These are phyloP conservation scores for Sylvia borin DNA, from an alignment of 2,797 vertebrate genomes.

Conservation along the genomic window DNA sequence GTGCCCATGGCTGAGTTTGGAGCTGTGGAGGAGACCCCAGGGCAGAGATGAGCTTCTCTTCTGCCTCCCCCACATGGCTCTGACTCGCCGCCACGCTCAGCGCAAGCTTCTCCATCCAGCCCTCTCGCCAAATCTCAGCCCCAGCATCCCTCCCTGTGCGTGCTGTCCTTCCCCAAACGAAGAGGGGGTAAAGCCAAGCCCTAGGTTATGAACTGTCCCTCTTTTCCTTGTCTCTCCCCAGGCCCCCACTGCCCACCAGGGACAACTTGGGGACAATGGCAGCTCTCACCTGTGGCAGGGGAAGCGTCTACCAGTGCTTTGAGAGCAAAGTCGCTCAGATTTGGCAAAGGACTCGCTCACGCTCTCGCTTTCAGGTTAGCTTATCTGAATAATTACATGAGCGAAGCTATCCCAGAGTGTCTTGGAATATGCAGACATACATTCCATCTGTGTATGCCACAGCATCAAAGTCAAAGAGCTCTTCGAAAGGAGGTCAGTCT, in stretches of 20 bases:
- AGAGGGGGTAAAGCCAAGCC: not conserved
- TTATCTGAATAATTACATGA: constrained; percentile 63
- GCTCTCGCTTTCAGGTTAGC: constrained; percentile 28
- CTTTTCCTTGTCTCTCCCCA: fast-evolving
- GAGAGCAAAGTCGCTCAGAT: not conserved
- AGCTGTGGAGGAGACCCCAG: fast-evolving
- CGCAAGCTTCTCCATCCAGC: not conserved
- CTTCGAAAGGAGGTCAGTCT: not conserved
- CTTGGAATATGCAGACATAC: constrained; percentile 54
- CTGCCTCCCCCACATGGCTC: not conserved
- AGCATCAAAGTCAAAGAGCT: constrained; percentile 35
- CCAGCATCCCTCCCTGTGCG: fast-evolving
- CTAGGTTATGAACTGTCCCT: not conserved
- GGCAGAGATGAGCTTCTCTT: not conserved
- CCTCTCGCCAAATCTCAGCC: not conserved
- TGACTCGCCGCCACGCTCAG: fast-evolving
- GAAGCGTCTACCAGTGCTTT: not conserved
- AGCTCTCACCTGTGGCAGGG: fast-evolving
- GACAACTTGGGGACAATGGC: not conserved
- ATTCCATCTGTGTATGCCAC: constrained; percentile 56
- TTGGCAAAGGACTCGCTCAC: not conserved
- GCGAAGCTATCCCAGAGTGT: constrained; percentile 54
- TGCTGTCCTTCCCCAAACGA: not conserved
- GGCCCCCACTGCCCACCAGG: not conserved
- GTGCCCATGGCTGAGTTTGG: not conserved